phyloP scores from a whole-genome alignment of 92 coral and sea anemone species.

The Heliopora coerulea region DNA sequence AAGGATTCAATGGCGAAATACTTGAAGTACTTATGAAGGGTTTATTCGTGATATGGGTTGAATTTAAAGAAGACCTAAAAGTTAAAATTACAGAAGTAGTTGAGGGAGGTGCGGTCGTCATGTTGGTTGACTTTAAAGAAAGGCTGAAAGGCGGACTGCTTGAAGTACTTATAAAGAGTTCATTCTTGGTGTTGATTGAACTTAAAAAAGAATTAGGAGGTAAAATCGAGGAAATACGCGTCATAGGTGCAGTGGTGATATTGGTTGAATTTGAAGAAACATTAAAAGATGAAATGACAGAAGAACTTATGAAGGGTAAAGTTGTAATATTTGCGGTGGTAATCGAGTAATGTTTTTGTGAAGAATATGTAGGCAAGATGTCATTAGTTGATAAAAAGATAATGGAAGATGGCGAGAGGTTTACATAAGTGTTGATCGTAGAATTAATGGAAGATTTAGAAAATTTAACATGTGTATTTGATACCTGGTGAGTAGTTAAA shows the following conservation, averaged over 20 bases:
- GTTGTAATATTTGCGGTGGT: too few species aligned
- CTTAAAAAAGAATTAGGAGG: not conserved
- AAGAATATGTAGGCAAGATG: too few species aligned
- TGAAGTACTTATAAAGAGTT: not conserved
- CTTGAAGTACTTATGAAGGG: too few species aligned
- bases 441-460: not conserved
- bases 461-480: not conserved
- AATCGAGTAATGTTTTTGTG: not conserved
- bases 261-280: too few species aligned
- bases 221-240: not conserved
- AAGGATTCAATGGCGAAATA: too few species aligned
- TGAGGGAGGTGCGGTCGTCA: not conserved
- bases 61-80: not conserved
- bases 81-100: not conserved
- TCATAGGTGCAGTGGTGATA: not conserved
- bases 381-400: too few species aligned
- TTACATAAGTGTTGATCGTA: too few species aligned
- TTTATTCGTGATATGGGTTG: not conserved
- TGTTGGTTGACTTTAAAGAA: not conserved
- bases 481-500: not conserved
- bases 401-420: too few species aligned
- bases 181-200: not conserved
- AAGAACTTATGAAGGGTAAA: too few species aligned
- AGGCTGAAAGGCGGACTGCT: not conserved
- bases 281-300: too few species aligned